Evolutionary conservation across 2,797 vertebrate species (phyloP).

Genomic region (Hydrolagus colliei): DNA sequence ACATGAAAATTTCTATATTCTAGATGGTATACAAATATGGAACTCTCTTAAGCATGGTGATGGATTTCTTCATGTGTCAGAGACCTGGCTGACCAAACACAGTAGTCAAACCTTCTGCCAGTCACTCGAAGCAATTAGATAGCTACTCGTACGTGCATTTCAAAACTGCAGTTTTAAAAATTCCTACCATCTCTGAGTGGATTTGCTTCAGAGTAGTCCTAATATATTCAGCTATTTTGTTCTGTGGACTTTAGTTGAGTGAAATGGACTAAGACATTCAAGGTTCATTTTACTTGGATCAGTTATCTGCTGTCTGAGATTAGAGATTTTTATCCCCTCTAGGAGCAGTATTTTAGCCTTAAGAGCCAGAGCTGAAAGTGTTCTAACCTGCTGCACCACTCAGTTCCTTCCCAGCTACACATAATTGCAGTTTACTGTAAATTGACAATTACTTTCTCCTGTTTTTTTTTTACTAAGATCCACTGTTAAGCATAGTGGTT

Average conservation of each 20-base stretch:
- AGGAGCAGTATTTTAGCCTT: not conserved
- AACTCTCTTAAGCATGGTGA: no score
- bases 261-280: not conserved
- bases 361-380: not conserved
- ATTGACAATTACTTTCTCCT: not conserved
- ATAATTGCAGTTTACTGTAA: not conserved
- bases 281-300: not conserved
- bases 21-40: no score
- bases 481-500: conserved; percentile 30
- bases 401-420: not conserved
- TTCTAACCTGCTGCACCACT: not conserved
- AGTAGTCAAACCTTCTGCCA: no score
- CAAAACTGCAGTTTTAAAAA: no score
- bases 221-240: not conserved
- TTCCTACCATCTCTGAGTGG: no score
- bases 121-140: no score
- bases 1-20: no score
- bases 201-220: no score
- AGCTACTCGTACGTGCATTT: no score
- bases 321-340: not conserved
- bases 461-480: not conserved
- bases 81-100: no score
- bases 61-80: no score
- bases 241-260: not conserved
- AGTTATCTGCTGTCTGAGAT: not conserved